Base-by-base conservation (phyloP, 92 coral and sea anemone genomes). In the Palythoa caribaeorum region DNA sequence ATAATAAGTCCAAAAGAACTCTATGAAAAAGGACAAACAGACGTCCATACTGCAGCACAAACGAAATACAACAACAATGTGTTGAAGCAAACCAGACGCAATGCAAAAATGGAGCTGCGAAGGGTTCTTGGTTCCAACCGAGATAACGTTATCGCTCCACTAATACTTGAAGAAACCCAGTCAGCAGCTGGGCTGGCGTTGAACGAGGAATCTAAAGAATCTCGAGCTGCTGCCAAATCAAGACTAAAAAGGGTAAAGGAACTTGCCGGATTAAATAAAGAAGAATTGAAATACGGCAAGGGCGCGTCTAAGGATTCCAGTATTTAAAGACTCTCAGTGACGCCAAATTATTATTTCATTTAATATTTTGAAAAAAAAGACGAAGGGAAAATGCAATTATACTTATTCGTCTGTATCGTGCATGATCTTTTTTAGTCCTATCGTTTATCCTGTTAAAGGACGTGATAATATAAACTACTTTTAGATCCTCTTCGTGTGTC, bases 111-210 rank as follows among this genome's bases (percentile, higher is more conserved):
- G 73, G 38, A 80, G 60, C 38, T 80, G 40, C 47, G 74, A 13
- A 80, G 55, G 16, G 85, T 62, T 6, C 62, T 63, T 80, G 85
- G 85, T 38, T 80, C 74, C 55, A 80, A 47, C 54, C 63, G 51
- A 44, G 74, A 63, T 6, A 40, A 44, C 10, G 55, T 40, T 10
- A 20, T 38, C 62, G 59, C 85, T 40, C 85, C 85, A 17, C 38
- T 79, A 55, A 62, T 19, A n/a, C 73, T 38, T 6, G 71, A 79
- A 79, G 11, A n/a, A 21, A 70, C 62, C 15, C 35, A 47, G 57
- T n/a, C 57, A 21, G 36, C 79, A 48, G n/a, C 3, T 16, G 71
- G 17, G 6, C 57, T 39, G 54, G 55, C 14, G 17, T 62, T 47
- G 20, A 62, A 38, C 14, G 9, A 6, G 2, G 52, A 60, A 2